phyloP scores from a whole-genome alignment of 2,113 vertebrate genomes.

The Passer domesticus region DNA sequence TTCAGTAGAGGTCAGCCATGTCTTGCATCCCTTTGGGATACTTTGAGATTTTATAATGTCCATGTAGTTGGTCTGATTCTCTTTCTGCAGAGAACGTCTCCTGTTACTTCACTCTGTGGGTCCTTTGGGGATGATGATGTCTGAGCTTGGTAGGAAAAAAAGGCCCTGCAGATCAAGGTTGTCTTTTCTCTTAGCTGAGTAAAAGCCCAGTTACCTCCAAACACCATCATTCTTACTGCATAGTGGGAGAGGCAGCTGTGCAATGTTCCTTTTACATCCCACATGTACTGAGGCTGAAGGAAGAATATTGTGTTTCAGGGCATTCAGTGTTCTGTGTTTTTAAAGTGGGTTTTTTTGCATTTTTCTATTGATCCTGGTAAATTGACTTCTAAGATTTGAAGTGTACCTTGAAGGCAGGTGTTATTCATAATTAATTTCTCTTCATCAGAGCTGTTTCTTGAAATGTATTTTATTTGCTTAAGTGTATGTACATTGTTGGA shows the following conservation, averaged over 20 bases:
- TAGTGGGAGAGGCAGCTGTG: background rate
- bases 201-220: background rate
- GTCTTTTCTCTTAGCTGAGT: background rate
- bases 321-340: background rate
- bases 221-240: background rate
- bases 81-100: background rate
- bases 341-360: background rate
- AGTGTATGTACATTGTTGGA: background rate
- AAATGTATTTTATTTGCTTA: background rate
- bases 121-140: background rate
- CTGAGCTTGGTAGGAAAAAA: background rate
- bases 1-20: background rate
- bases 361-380: background rate
- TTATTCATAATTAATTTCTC: background rate
- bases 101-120: background rate
- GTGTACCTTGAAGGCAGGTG: background rate
- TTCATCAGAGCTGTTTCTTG: background rate
- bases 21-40: background rate
- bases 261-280: background rate
- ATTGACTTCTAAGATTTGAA: background rate
- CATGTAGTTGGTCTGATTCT: background rate
- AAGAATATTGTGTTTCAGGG: background rate
- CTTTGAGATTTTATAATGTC: background rate
- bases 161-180: background rate
- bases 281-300: background rate